phyloP scores from a whole-genome alignment of 2,888 invertebrate genomes.

The Habroteleia sp. region DNA sequence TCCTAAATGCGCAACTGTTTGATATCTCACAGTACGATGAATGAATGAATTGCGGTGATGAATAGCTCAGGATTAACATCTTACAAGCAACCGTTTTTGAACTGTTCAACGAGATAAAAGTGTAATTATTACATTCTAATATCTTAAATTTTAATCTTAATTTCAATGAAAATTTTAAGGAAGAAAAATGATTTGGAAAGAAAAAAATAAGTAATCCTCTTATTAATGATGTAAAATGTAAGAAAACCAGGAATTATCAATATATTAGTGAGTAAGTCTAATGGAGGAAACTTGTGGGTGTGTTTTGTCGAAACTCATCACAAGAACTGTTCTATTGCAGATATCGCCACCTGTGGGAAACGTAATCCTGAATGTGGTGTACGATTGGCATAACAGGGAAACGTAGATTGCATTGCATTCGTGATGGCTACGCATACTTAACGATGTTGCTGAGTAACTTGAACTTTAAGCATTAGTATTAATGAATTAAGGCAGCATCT shows the following conservation, averaged over 20 bases:
- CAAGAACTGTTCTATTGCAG: conserved; percentile 22
- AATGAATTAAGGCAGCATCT: conserved; percentile 60
- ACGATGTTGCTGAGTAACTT: conserved; percentile 39
- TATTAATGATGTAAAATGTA: no score
- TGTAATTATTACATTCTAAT: no score
- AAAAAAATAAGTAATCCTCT: no score
- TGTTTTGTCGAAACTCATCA: conserved; percentile 23
- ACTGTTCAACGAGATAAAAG: no score
- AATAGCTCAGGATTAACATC: conserved; percentile 15
- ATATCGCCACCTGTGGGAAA: conserved; percentile 50
- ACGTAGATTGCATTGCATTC: conserved; percentile 58
- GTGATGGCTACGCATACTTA: conserved; percentile 40
- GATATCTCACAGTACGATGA: conserved; percentile 16
- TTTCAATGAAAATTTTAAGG: no score
- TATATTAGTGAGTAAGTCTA: no score
- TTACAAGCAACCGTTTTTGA: background rate
- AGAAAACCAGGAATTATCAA: no score
- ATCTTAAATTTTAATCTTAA: no score
- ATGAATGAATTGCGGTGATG: conserved; percentile 27
- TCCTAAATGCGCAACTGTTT: conserved; percentile 24
- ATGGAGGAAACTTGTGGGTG: conserved; percentile 11
- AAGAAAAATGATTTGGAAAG: no score
- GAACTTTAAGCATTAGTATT: conserved; percentile 32
- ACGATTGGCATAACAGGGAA: conserved; percentile 56
- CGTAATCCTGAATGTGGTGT: conserved; percentile 39